These are phyloP conservation scores for Dicycla oo DNA, from an alignment of 2,888 invertebrate species.

Conservation along the genomic window DNA sequence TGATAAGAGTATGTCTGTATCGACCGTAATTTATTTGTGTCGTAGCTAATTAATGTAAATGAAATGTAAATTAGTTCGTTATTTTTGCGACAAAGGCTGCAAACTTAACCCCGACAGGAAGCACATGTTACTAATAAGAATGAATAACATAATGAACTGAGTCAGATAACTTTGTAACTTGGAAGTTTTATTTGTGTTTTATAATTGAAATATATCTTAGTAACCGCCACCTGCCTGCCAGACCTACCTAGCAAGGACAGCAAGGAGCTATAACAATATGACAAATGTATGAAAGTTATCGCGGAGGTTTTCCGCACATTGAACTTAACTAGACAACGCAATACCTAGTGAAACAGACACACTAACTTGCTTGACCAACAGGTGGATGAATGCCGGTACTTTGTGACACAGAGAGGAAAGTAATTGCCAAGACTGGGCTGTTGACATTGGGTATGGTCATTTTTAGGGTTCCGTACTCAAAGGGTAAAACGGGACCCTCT, in stretches of 20 bases:
- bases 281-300: not conserved
- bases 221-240: not conserved
- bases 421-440: not conserved
- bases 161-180: not conserved
- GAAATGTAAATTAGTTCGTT: slow-evolving; percentile 45
- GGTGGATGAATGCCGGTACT: not conserved
- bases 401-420: not conserved
- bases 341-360: not conserved
- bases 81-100: slow-evolving; percentile 28
- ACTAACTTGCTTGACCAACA: not conserved
- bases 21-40: slow-evolving; percentile 25
- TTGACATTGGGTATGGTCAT: not conserved
- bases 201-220: not conserved
- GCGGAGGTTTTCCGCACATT: not conserved
- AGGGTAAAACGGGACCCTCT: too few species aligned
- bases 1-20: slow-evolving; percentile 28
- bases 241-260: not conserved
- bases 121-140: slow-evolving; percentile 28
- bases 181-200: not conserved
- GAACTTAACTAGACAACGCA: not conserved
- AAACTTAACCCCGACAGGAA: slow-evolving; percentile 15
- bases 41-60: slow-evolving; percentile 38
- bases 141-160: not conserved
- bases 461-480: too few species aligned
- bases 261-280: not conserved